Percentiles rank a stretch among this genome's conserved stretches.
Conservation (phyloP, 2,113 vertebrate genomes). For the Taxidea taxus region DNA sequence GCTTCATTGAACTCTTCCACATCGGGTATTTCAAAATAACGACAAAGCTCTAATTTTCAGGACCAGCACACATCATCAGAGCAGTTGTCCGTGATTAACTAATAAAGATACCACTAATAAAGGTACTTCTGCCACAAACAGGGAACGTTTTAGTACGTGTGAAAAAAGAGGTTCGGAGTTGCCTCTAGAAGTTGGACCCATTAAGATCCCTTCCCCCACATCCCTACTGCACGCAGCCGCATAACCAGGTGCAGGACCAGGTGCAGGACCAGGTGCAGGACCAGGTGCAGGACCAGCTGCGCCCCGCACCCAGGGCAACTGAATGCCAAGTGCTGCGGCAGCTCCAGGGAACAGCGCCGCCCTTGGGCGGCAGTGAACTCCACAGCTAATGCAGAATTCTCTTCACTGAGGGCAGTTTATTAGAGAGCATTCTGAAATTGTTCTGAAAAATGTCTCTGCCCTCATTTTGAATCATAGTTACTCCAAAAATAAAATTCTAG, state of each 20-base stretch:
- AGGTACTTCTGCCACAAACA: not conserved
- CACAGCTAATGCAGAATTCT: not conserved
- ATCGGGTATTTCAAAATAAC: not conserved
- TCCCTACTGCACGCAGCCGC: fast-evolving
- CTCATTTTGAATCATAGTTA: not conserved
- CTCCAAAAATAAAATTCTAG: not conserved
- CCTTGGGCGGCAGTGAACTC: not conserved
- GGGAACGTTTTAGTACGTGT: not conserved
- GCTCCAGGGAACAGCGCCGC: not conserved
- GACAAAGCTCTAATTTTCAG: not conserved
- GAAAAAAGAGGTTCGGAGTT: not conserved
- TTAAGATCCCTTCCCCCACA: fast-evolving
- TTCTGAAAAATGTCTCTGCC: not conserved
- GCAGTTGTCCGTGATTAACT: not conserved
- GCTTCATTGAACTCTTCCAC: not conserved
- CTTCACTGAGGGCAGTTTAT: not conserved
- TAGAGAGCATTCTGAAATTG: not conserved
- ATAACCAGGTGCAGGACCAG: not conserved
- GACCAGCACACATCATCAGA: not conserved
- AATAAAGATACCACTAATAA: too few species aligned
- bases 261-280: not conserved
- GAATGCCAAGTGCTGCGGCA: fast-evolving
- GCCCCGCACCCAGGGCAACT: fast-evolving
- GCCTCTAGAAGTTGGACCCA: not conserved
- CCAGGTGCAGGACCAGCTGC: not conserved